These are phyloP conservation scores for Pan paniscus DNA, from an alignment of 2,113 vertebrate genomes.

Conservation along the genomic window DNA sequence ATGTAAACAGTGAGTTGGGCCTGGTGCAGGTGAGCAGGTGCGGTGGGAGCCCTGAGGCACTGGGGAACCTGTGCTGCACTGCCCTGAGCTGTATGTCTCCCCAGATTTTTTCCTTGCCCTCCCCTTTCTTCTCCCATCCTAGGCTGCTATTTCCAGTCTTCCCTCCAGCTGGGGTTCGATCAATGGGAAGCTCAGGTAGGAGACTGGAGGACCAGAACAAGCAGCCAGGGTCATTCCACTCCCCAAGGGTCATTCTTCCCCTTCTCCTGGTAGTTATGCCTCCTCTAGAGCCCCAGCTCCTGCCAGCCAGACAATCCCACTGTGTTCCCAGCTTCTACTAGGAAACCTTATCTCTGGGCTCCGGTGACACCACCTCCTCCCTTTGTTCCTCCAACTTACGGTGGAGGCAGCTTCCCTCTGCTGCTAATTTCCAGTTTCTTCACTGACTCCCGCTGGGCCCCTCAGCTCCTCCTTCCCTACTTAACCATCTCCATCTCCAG, in stretches of 20 bases:
- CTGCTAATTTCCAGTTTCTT: conserved; percentile 24
- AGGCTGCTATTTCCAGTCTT: neutral
- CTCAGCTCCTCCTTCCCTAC: neutral
- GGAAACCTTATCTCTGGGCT: neutral
- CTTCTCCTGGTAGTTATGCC: neutral
- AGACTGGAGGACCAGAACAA: neutral
- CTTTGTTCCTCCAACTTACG: neutral
- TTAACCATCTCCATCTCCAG: neutral
- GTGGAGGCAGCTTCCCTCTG: neutral
- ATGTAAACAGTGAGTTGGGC: neutral
- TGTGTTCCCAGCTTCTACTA: neutral
- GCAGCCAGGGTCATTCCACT: neutral
- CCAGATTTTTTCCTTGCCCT: neutral
- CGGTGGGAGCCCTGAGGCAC: neutral
- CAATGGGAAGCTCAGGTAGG: neutral
- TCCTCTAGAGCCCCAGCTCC: neutral
- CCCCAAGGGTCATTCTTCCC: neutral
- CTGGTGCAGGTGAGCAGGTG: neutral
- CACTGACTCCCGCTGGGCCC: neutral
- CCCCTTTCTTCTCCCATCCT: neutral
- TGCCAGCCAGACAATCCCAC: neutral
- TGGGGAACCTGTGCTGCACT: neutral
- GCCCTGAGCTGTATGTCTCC: neutral
- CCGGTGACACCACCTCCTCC: neutral
- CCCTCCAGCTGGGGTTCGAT: neutral